Evolutionary conservation across 2,113 vertebrate genomes (phyloP).

Genomic region (Protobothrops mucrosquamatus): DNA sequence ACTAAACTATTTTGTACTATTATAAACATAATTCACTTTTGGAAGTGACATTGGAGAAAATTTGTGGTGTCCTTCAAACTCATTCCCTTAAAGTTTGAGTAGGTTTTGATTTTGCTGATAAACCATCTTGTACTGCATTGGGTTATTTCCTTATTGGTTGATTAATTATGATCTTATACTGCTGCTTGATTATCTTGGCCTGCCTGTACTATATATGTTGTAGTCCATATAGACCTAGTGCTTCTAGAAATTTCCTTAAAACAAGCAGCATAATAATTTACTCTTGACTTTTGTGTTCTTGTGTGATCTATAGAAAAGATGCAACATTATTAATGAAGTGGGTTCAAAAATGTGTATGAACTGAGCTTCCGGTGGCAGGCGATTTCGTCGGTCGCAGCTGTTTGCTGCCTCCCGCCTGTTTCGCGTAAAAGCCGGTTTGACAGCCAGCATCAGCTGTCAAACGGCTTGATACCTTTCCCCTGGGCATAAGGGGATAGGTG

Average conservation of each 20-base stretch:
- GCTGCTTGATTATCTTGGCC: neutral
- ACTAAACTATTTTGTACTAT: neutral
- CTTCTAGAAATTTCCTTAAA: neutral
- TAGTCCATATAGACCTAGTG: neutral
- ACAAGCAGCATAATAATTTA: neutral
- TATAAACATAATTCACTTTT: neutral
- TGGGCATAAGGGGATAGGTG: too few species aligned
- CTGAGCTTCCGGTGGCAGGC: too few species aligned
- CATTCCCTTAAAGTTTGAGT: neutral
- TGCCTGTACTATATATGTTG: neutral
- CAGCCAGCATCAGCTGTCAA: too few species aligned
- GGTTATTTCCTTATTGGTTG: neutral
- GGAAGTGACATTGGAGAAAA: neutral
- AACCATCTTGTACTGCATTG: neutral
- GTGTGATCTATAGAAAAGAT: neutral
- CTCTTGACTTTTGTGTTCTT: neutral
- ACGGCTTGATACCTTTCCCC: too few species aligned
- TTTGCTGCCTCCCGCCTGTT: too few species aligned
- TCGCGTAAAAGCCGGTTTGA: too few species aligned
- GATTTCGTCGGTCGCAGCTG: too few species aligned
- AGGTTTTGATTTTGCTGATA: neutral
- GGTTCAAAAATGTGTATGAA: neutral
- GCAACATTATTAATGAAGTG: neutral
- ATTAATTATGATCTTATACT: neutral
- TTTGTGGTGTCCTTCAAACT: neutral